Base-by-base conservation (phyloP, 2,888 invertebrate species). In the Parapristionchus giblindavisi region DNA sequence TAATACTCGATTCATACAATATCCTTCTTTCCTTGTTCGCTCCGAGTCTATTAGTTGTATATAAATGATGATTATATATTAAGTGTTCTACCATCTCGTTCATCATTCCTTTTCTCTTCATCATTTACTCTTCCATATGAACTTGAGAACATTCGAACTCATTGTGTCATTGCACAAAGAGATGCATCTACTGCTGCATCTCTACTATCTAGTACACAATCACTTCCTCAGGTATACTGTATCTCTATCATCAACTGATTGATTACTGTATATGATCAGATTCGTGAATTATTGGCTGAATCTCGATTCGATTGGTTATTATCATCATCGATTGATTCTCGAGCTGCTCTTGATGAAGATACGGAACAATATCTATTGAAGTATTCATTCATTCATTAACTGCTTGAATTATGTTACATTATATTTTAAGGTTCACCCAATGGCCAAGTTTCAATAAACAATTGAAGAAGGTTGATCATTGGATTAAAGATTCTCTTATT, bases 261-360 rank as follows among this genome's bases (percentile, higher is more conserved):
- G 27, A 6, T 4, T 58, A 36, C 61, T 21, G 21, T 11, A 11
- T 21, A 21, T 61, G 11, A 38, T 36, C 24, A 68, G 68, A 68
- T 68, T 40, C 68, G 68, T 52, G 51, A 38, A 51, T 52, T 68
- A 17, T 52, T 68, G n/a, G 68, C 68, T 1, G 68, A 68, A 52
- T 68, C 68, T 52, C 68, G 68, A 29, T 52, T 36, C 52, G 68
- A 51, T 24, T 68, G 68, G 68, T 34, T 36, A 34, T 40, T 68
- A 3, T 68, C 68, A 11, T 24, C 51, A 4, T 68, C 68, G 21
- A 43, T 27, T 32, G 68, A 52, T 24, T 51, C 68, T 24, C 34
- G 68, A 24, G 51, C 68, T 4, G 68, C 68, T 4, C 3, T 68
- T 5, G 68, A 68, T 52, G 52, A 68, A 29, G 34, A 52, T 27